Percentiles rank a stretch among this genome's conserved stretches.
Evolutionary conservation across 2,888 invertebrate species (phyloP).

Genomic region (Sinohyriopsis cumingii): DNA sequence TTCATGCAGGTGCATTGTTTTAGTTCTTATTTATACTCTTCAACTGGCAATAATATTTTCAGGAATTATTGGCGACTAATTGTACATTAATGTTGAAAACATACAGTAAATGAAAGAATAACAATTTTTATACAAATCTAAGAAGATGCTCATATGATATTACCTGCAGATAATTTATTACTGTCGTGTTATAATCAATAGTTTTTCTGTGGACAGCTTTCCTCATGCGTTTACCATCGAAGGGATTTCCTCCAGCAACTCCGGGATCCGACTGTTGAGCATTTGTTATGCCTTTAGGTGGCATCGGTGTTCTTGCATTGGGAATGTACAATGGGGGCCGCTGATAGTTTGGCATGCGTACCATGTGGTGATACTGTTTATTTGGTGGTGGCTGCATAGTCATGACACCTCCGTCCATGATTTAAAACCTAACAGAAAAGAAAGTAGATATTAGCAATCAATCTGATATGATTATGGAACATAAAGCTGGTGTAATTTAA

Average conservation of each 20-base stretch:
- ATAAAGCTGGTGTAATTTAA: too few relatives aligned
- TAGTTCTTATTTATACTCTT: too few relatives aligned
- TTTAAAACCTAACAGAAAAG: background rate
- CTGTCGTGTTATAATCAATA: slow-evolving; percentile 96
- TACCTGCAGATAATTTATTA: slow-evolving; percentile 93
- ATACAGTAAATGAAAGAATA: background rate
- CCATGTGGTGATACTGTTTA: background rate
- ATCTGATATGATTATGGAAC: too few relatives aligned
- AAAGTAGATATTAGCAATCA: background rate
- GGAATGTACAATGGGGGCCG: background rate
- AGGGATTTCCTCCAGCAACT: slow-evolving; percentile 22
- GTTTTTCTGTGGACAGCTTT: slow-evolving; percentile 98
- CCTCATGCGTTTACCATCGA: slow-evolving; percentile 92
- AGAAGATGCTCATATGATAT: too few relatives aligned
- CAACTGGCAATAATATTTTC: too few relatives aligned
- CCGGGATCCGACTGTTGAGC: slow-evolving; percentile 6
- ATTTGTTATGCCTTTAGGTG: background rate
- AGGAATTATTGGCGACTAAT: too few relatives aligned
- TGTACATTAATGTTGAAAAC: background rate
- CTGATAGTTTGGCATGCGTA: background rate
- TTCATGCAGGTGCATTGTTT: too few relatives aligned
- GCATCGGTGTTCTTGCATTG: background rate
- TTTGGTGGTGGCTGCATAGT: slow-evolving; percentile 4
- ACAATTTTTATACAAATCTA: slow-evolving; percentile 24
- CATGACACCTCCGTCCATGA: slow-evolving; percentile 12